Conservation (phyloP, 2,888 invertebrate species). For the Galerucella calmariensis region DNA sequence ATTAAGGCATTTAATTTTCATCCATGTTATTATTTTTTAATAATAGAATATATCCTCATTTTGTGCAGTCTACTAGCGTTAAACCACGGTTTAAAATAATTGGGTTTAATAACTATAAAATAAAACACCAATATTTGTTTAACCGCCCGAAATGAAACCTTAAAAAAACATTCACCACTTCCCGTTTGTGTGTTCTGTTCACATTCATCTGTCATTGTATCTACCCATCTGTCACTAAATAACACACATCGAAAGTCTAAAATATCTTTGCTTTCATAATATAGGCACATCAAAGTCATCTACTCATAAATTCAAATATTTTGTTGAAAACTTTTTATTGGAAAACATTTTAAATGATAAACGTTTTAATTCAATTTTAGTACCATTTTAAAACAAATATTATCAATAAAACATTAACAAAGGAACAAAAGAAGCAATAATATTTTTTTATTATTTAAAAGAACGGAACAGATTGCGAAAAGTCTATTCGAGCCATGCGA, state of each 20-base stretch:
- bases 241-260: background rate
- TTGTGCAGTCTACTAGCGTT: background rate
- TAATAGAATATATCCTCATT: too few relatives aligned
- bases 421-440: too few relatives aligned
- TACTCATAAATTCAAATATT: background rate
- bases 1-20: too few relatives aligned
- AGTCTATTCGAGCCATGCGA: too few relatives aligned
- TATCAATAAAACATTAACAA: too few relatives aligned
- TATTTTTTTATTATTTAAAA: too few relatives aligned
- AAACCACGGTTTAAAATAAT: background rate
- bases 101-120: too few relatives aligned
- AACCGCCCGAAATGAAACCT: background rate
- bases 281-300: background rate
- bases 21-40: too few relatives aligned
- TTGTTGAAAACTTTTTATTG: background rate
- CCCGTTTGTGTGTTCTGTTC: slow-evolving; percentile 1
- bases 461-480: too few relatives aligned
- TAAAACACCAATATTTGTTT: background rate
- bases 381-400: too few relatives aligned
- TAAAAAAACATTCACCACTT: background rate
- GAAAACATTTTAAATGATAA: too few relatives aligned
- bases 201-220: slow-evolving; percentile 21
- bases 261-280: background rate
- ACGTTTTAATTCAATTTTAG: too few relatives aligned
- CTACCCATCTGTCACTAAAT: slow-evolving; percentile 17